Evolutionary conservation across 2,797 vertebrate species (phyloP).

Genomic region (Clamator glandarius): DNA sequence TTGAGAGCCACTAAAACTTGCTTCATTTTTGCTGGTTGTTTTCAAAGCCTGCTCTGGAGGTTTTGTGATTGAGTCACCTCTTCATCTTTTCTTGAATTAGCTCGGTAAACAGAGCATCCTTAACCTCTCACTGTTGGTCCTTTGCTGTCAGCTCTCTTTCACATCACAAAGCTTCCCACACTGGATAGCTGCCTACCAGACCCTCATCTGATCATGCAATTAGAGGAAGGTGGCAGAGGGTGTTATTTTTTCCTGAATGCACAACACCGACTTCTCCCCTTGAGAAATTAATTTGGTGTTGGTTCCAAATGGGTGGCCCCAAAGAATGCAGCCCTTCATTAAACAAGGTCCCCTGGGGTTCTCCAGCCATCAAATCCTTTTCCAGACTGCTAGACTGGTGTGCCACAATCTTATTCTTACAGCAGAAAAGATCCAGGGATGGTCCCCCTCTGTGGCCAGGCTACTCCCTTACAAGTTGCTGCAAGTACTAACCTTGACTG

Average conservation of each 20-base stretch:
- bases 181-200: neutral
- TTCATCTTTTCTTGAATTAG: neutral
- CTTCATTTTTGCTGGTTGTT: neutral
- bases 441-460: neutral
- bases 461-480: neutral
- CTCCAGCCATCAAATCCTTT: neutral
- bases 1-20: neutral
- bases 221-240: neutral
- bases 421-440: neutral
- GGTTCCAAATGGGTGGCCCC: constrained; percentile 24
- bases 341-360: neutral
- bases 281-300: constrained; percentile 15
- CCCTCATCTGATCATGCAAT: neutral
- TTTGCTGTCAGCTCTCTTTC: neutral
- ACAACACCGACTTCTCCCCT: neutral
- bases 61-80: neutral
- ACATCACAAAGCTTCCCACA: neutral
- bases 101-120: neutral
- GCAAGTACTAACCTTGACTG: neutral
- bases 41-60: neutral
- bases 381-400: neutral
- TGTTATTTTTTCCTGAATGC: neutral
- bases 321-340: neutral
- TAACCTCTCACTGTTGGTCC: neutral
- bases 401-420: neutral